phyloP scores from a whole-genome alignment of 2,888 invertebrate species.

The Colostygia pectinataria region DNA sequence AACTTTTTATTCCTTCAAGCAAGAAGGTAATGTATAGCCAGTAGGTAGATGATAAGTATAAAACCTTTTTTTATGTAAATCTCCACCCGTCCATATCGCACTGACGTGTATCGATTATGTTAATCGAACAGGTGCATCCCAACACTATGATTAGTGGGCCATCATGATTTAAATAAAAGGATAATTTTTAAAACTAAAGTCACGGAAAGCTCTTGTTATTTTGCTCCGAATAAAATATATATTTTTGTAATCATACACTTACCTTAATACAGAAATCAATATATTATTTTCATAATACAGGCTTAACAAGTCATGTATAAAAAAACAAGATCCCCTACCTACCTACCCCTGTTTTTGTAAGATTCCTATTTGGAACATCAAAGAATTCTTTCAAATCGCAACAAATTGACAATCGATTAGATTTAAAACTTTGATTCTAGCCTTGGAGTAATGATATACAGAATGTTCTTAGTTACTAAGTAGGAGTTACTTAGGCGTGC shows the following conservation, averaged over 20 bases:
- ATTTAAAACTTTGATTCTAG: constrained; percentile 46
- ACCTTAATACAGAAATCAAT: too few species aligned
- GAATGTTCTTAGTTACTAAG: too few species aligned
- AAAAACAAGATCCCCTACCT: too few species aligned
- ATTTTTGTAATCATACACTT: too few species aligned
- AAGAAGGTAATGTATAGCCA: too few species aligned
- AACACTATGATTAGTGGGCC: constrained; percentile 23
- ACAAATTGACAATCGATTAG: constrained; percentile 56
- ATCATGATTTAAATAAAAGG: constrained; percentile 1
- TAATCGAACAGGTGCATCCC: constrained; percentile 34
- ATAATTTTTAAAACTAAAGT: not conserved
- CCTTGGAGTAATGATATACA: constrained; percentile 6
- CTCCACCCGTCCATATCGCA: constrained; percentile 28
- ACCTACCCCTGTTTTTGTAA: constrained; percentile 28
- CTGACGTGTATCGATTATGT: constrained; percentile 34
- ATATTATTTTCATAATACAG: too few species aligned
- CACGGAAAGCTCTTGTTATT: not conserved
- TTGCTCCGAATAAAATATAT: not conserved
- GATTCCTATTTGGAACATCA: constrained; percentile 40
- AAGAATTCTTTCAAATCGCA: constrained; percentile 48
- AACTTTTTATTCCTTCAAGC: too few species aligned
- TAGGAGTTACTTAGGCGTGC: not conserved
- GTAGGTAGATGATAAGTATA: too few species aligned
- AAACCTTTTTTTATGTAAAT: constrained; percentile 6
- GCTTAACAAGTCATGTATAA: too few species aligned